phyloP scores from a whole-genome alignment of 2,113 vertebrate genomes.

The Lutjanus erythropterus region DNA sequence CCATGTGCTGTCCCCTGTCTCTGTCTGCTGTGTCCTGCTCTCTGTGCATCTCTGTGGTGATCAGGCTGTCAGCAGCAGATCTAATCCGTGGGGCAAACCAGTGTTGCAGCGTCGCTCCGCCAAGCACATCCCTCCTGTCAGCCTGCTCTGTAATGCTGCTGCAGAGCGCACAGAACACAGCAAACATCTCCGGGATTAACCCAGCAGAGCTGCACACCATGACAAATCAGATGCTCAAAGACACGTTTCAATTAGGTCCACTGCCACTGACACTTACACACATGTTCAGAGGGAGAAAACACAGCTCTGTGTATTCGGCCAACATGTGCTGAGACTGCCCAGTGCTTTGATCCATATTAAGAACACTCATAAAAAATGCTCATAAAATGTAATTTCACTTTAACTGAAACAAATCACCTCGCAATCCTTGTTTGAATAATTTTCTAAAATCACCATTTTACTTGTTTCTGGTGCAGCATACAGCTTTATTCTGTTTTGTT shows the following conservation, averaged over 20 bases:
- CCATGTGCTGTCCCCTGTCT: not conserved
- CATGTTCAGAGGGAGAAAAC: not conserved
- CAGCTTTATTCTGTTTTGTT: not conserved
- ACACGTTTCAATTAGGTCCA: conserved; percentile 23
- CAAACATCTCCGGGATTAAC: conserved; percentile 44
- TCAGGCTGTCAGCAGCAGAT: conserved; percentile 64
- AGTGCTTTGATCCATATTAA: not conserved
- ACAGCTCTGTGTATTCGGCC: not conserved
- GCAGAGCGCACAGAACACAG: conserved; percentile 3
- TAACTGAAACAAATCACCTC: not conserved
- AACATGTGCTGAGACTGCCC: no score
- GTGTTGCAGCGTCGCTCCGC: conserved; percentile 55
- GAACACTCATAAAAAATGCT: not conserved
- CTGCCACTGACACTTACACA: not conserved
- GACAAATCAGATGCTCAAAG: conserved; percentile 38
- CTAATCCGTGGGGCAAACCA: conserved; percentile 60
- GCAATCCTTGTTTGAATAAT: not conserved
- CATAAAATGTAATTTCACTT: not conserved
- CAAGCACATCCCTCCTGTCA: conserved; percentile 63
- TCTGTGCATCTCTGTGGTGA: conserved; percentile 30
- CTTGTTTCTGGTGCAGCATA: not conserved
- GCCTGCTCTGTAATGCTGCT: conserved; percentile 24
- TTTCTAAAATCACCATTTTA: not conserved
- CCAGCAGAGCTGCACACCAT: conserved; percentile 12
- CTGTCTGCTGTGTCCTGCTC: conserved; percentile 33